These are phyloP conservation scores for Margarornis squamiger DNA, from an alignment of 2,797 vertebrate genomes.

Conservation along the genomic window DNA sequence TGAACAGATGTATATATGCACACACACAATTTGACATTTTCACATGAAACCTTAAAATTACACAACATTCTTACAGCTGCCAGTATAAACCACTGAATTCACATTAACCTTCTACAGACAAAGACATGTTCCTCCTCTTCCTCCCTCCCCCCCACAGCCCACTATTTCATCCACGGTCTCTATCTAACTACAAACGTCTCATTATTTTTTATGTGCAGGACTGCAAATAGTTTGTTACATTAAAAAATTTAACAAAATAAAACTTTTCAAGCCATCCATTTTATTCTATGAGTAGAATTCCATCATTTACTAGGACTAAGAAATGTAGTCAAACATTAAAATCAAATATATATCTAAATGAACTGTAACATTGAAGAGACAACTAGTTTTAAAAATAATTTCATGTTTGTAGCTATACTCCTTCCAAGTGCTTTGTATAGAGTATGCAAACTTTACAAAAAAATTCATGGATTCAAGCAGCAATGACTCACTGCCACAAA, in stretches of 20 bases:
- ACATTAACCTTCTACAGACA: background rate
- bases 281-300: background rate
- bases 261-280: background rate
- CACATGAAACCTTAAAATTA: background rate
- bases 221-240: background rate
- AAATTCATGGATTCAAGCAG: background rate
- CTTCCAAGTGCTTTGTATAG: background rate
- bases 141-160: background rate
- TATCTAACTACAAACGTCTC: accelerated
- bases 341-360: background rate
- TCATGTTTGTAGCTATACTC: background rate
- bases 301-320: background rate
- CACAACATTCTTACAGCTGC: background rate
- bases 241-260: background rate
- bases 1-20: accelerated
- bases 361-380: background rate
- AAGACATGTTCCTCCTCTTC: background rate
- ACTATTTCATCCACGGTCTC: background rate
- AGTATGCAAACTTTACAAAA: background rate
- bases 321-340: background rate
- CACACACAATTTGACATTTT: background rate
- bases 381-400: background rate
- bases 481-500: background rate
- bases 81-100: background rate
- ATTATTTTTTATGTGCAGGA: background rate